phyloP scores from a whole-genome alignment of 1,140 invertebrate genomes.

The Drosophila elegans region DNA sequence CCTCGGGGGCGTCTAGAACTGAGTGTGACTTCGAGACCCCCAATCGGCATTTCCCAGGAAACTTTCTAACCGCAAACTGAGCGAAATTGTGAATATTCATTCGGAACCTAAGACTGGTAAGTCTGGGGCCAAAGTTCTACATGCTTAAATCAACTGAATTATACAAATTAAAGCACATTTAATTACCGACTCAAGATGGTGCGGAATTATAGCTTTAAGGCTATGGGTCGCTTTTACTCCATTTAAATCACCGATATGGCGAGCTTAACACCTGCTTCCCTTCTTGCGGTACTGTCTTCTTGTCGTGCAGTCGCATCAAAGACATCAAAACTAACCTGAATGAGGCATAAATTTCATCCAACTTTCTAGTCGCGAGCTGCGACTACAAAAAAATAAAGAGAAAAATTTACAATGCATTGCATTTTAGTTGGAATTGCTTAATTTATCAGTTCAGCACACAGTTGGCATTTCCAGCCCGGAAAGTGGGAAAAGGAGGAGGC shows the following conservation, averaged over 20 bases:
- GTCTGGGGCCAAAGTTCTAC: slow-evolving; percentile 37
- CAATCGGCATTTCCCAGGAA: slow-evolving; percentile 65
- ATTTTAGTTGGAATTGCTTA: slow-evolving; percentile 75
- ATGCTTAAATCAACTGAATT: slow-evolving; percentile 52
- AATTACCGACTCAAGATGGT: slow-evolving; percentile 47
- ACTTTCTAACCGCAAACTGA: slow-evolving; percentile 40
- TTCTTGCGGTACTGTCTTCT: slow-evolving; percentile 19
- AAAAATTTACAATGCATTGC: slow-evolving; percentile 72
- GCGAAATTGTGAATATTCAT: slow-evolving; percentile 70
- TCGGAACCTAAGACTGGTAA: not conserved
- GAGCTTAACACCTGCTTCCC: not conserved
- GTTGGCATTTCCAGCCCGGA: slow-evolving; percentile 66
- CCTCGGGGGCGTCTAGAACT: slow-evolving; percentile 14
- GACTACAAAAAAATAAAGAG: slow-evolving; percentile 16
- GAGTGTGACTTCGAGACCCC: slow-evolving; percentile 45
- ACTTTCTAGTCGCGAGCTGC: slow-evolving; percentile 63
- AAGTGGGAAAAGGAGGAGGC: slow-evolving; percentile 21
- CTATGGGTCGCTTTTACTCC: slow-evolving; percentile 45
- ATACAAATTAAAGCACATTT: slow-evolving; percentile 72
- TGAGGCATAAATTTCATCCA: slow-evolving; percentile 68
- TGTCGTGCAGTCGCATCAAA: slow-evolving; percentile 70
- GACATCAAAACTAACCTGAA: slow-evolving; percentile 80
- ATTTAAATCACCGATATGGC: slow-evolving; percentile 62
- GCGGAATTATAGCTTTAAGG: slow-evolving; percentile 66
- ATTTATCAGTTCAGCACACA: slow-evolving; percentile 81